Evolutionary conservation across 2,888 invertebrate species (phyloP), one percentile per base, ranked within the genome.

Genomic region (Caenorhabditis uteleia): DNA sequence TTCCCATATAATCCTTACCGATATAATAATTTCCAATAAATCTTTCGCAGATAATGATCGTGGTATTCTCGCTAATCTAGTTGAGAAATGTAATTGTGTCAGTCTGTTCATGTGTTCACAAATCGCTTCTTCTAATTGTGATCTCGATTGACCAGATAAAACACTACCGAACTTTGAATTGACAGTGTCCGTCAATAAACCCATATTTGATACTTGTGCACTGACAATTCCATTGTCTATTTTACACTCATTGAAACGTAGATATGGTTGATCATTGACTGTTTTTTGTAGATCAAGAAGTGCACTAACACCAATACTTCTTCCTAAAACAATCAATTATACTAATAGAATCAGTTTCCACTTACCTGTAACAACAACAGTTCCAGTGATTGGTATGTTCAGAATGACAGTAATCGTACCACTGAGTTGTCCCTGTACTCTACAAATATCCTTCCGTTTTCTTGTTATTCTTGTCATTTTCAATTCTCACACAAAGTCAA

Each of bases 171-270:
- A 74, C 46, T 76, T 76, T n/a, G 62, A 61, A 51, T 82, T 82
- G 31, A 82, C 73, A 5, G 79, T 70, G 42, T 82, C 82, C 0
- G 82, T 82, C 43, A 82, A 68, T 21, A 82, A 48, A 8, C 82
- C 82, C 75, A 82, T 74, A 25, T 78, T 75, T 1, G 70, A 64
- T 6, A 82, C 74, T 48, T 74, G 54, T 1, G 82, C 71, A 23
- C 73, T 73, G 7, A 81, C 71, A 18, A 67, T 62, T 27, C 77
- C 74, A 53, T 64, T 68, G 25, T 61, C 68, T 26, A 75, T 68
- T 25, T 42, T 46, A 53, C 75, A 76, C 20, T 65, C 60, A 43
- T 70, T 57, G 47, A 74, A 72, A 26, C 75, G 49, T 39, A 76
- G 46, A 40, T 76, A 76, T n/a, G 75, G 75, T 33, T 70, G 69